Base-by-base conservation (phyloP, 2,888 invertebrate genomes). In the Cataglyphis albicans region DNA sequence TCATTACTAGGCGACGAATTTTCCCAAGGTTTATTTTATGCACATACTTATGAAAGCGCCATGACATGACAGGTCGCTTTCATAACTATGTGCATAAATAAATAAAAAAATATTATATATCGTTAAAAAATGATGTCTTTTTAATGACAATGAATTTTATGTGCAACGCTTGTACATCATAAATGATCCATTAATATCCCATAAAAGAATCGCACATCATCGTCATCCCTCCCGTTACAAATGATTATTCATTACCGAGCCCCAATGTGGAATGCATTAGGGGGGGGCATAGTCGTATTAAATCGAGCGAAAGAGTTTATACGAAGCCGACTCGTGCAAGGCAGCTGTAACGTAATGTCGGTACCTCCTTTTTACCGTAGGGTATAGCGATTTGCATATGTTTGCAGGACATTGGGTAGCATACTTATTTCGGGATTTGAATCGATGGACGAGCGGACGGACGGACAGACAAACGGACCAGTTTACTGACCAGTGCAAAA, bases 391-490 rank as follows among this genome's bases (percentile, higher is more conserved):
- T 91, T 90, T 92, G 88, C 89, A 90, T 88, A 89, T 83, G 87
- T 82, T 87, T 81, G 83, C 84, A 84, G 90, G 88, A 90, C 92
- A 90, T 84, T 87, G 91, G 87, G 88, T 89, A 86, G 92, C 92
- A 91, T 90, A 88, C 88, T 91, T 91, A 92, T 92, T 92, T 90
- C 81, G 91, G 57, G 91, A 92, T 93, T 91, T 90, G 72, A 84
- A 85, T 88, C 80, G 68, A 81, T 57, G 73, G 57, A 57, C 78
- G 57, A 25, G 21, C 72, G 25, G 38, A 57, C 80, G 57, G 35
- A 21, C 72, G 25, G 38, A 88, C 84, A 84, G 85, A 83, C 64
- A 85, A 78, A 85, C 82, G 57, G 87, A 82, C 88, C 75, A 83
- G 87, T 88, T 87, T 75, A 84, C 83, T 76, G 88, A 86, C 83